Conservation (phyloP, 2,888 invertebrate species). For the Geophilus truncorum region DNA sequence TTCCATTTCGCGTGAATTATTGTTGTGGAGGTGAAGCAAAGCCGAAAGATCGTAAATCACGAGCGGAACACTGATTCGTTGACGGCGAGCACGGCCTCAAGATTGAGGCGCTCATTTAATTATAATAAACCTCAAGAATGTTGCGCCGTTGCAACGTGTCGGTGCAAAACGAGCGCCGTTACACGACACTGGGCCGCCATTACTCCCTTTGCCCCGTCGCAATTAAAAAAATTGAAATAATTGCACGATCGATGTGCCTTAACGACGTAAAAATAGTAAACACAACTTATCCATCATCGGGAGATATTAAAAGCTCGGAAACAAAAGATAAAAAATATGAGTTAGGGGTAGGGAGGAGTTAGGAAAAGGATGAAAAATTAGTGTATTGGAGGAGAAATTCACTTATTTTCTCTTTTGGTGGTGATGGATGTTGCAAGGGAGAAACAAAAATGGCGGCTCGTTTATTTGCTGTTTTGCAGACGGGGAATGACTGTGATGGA, state of each 20-base stretch:
- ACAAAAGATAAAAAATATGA: no score
- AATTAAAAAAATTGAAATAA: neutral
- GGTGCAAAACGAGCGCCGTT: neutral
- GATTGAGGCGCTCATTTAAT: constrained; percentile 10
- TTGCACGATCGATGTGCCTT: no score
- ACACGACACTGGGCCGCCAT: neutral
- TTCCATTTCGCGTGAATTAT: constrained; percentile 15
- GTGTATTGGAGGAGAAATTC: neutral
- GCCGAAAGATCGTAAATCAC: constrained; percentile 20
- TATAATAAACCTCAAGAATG: constrained; percentile 20
- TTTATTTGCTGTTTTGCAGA: neutral
- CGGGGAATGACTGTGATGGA: neutral
- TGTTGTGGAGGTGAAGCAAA: constrained; percentile 20
- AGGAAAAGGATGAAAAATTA: neutral
- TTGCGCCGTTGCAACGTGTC: neutral
- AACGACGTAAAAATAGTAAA: no score
- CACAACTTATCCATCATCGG: no score
- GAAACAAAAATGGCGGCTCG: neutral
- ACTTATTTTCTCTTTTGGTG: neutral
- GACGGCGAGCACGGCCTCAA: constrained; percentile 7
- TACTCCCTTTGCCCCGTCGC: neutral
- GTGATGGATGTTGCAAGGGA: neutral
- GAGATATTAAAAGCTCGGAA: neutral
- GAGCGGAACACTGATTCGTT: neutral
- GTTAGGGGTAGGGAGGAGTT: no score